Base-by-base conservation (phyloP, 2,888 invertebrate species). In the Linnaemya vulpina region DNA sequence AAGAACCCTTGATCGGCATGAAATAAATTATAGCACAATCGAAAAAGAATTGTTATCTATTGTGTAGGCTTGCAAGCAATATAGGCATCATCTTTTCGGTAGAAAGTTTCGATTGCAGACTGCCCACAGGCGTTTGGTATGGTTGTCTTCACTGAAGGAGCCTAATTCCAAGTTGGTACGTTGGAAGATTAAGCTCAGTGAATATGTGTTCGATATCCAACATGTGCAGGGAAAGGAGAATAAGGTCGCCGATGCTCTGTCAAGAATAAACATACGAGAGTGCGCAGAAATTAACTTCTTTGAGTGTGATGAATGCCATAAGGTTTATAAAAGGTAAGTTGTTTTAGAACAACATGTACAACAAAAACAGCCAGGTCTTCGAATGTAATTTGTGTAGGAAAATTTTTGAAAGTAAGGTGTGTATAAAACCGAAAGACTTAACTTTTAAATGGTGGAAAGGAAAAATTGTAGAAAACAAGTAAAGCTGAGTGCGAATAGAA, bases 151-250 rank as follows among this genome's bases (percentile, higher is more conserved):
- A 8, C 11, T 40, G 38, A 40, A 40, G 38, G 38, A 40, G 3
- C 38, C 38, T 40, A n/a, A 55, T 55, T 63, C 40, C 20, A 58
- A 68, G 60, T 15, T 76, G 49, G 49, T 76, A 9, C 58, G 15
- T 3, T 76, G 76, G 76, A 68, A 77, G 60, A 67, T 76, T 15
- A 76, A 76, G 13, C 53, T 76, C 17, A 76, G 68, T 22, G 58
- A 76, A 38, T 76, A 76, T 46, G 67, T 67, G 53, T 75, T 75
- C 22, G 58, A 76, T 22, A 70, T 78, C 1, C 20, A 51, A 25
- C 43, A 70, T 17, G 70, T 70, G 46, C 15, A 60, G 49, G 76
- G 67, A 8, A 76, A 76, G 15, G 35, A 76, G 46, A 76, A 76
- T 49, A 68, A 68, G 4, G 67, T 60, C 8, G 67, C 58, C 0